Percentiles rank a stretch among this genome's conserved stretches.
Conservation (phyloP, 2,888 invertebrate species). For the Brenthis ino region DNA sequence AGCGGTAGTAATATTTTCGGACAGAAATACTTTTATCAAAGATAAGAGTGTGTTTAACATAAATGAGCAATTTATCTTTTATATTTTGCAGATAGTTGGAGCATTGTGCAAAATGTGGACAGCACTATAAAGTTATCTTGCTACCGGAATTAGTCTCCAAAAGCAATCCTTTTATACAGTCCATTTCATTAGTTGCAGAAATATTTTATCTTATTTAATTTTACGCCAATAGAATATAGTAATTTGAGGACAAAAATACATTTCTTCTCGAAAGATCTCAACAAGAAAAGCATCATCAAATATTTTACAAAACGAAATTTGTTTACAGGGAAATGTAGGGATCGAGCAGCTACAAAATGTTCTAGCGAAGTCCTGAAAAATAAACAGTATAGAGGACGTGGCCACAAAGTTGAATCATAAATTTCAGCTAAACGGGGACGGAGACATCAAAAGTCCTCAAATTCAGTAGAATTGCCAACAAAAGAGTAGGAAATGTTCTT, state of each 20-base stretch:
- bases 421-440: constrained; percentile 34
- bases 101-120: constrained; percentile 8
- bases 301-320: constrained; percentile 16
- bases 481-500: constrained; percentile 60
- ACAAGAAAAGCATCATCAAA: constrained; percentile 5
- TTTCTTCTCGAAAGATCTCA: background rate
- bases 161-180: background rate
- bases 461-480: constrained; percentile 60
- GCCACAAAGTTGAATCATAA: constrained; percentile 39
- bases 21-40: constrained; percentile 30
- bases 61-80: constrained; percentile 30
- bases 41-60: constrained; percentile 34
- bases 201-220: background rate
- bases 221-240: background rate
- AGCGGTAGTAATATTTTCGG: constrained; percentile 32
- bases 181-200: constrained; percentile 7
- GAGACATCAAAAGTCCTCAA: constrained; percentile 51
- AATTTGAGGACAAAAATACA: constrained; percentile 2
- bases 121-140: background rate
- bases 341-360: constrained; percentile 15
- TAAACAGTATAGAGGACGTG: constrained; percentile 33
- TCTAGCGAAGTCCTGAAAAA: constrained; percentile 24
- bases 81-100: constrained; percentile 25
- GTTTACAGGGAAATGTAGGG: constrained; percentile 22
- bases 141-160: constrained; percentile 5